Base-by-base conservation (phyloP, 2,113 vertebrate genomes). In the Tapirus terrestris region DNA sequence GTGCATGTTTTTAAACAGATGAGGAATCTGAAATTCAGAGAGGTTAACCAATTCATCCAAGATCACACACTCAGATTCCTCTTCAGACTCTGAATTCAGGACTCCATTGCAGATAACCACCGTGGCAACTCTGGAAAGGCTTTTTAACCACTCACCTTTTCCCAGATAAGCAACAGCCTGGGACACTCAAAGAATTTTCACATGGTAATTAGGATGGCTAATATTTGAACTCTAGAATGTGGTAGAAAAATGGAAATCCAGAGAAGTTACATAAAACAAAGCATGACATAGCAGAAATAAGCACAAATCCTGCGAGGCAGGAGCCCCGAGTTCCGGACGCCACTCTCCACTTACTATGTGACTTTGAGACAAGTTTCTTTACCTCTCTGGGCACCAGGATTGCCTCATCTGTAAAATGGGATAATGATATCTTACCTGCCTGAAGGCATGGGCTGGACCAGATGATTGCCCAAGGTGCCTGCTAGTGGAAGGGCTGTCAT, bases 161-260 rank as follows among this genome's bases (percentile, higher is more conserved):
- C 77, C 72, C 61, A 94, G 95, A 97, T 94, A 94, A 97, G 86
- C 45, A 81, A 58, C 65, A 85, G 76, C 90, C 65, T 43, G 33
- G 58, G 80, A 93, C 73, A 91, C 82, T 70, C 36, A 67, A 77
- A 75, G 86, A 93, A 65, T 75, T 81, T 84, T 73, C 88, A 72
- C 58, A 89, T 25, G 91, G 72, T 51, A 86, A 43, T 90, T 31
- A 86, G 29, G n/a, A 82, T 18, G 43, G 29, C 53, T 93, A 79
- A 61, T 58, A 83, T n/a, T 61, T 83, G 43, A 72, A 88, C 33
- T 83, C n/a, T 51, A 83, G 81, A 75, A 58, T 17, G 60, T 29
- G n/a, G 27, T 33, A 58, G 31, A 29, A 60, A 87, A 79, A 91
- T 1, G 3, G 29, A 63, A 63, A 75, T 31, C 21, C 16, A n/a